Evolutionary conservation across 2,888 invertebrate genomes (phyloP).

Genomic region (Ceramica pisi): DNA sequence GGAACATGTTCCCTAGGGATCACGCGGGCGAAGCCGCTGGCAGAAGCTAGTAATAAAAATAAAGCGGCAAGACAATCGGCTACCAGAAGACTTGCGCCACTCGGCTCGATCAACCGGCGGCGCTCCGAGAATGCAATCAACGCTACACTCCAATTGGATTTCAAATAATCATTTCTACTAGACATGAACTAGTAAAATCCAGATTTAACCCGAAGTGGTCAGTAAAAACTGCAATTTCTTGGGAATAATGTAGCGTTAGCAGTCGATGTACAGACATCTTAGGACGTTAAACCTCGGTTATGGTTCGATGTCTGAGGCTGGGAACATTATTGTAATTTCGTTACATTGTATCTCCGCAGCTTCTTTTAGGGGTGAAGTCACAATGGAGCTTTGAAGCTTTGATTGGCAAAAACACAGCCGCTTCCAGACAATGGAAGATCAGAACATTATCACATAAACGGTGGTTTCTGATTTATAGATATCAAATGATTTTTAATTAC

Average conservation of each 20-base stretch:
- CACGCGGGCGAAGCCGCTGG: too few relatives aligned
- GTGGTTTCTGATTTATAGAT: conserved; percentile 28
- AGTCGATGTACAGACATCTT: conserved; percentile 26
- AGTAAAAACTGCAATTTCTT: conserved; percentile 57
- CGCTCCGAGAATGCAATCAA: conserved; percentile 67
- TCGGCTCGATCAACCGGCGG: conserved; percentile 42
- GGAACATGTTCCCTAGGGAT: too few relatives aligned
- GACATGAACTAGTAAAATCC: conserved; percentile 50
- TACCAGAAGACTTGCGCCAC: conserved; percentile 34
- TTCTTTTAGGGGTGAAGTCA: conserved; percentile 36
- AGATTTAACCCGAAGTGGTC: conserved; percentile 44
- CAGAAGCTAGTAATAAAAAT: conserved; percentile 56
- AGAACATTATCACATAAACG: conserved; percentile 26
- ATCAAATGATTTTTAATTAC: conserved; percentile 32
- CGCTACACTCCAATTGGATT: conserved; percentile 69
- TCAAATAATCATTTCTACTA: conserved; percentile 63
- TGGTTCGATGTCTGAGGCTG: conserved; percentile 21
- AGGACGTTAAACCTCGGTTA: conserved; percentile 39
- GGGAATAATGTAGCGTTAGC: conserved; percentile 18
- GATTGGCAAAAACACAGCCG: conserved; percentile 30
- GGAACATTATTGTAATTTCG: conserved; percentile 43
- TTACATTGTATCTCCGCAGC: conserved; percentile 30
- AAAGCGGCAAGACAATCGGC: conserved; percentile 33
- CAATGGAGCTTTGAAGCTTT: conserved; percentile 21
- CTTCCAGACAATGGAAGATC: conserved; percentile 35